These are phyloP conservation scores for Parambassis ranga DNA, from an alignment of 2,797 vertebrate genomes.

Conservation along the genomic window DNA sequence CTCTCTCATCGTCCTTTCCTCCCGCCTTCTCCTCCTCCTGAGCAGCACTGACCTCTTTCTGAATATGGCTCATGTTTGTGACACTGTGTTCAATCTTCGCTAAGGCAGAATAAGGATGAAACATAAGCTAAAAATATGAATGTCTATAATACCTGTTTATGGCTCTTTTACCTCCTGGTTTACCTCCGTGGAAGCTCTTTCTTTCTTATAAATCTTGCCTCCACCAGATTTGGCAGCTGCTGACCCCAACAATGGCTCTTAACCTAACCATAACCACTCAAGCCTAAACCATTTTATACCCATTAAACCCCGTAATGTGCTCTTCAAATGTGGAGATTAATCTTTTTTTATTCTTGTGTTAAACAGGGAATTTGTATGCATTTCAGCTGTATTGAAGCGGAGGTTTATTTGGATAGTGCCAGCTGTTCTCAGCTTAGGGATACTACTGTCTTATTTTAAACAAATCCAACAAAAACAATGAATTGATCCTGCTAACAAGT, in stretches of 20 bases:
- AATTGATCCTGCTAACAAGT: not conserved
- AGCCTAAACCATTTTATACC: conserved; percentile 28
- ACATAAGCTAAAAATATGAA: too few relatives aligned
- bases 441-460: not conserved
- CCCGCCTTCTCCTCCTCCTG: conserved; percentile 44
- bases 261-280: conserved; percentile 37
- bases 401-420: not conserved
- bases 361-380: conserved; percentile 32
- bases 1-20: conserved; percentile 33
- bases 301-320: conserved; percentile 33
- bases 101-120: not conserved
- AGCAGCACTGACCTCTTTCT: conserved; percentile 38
- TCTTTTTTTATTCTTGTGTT: conserved; percentile 36
- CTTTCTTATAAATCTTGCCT: conserved; percentile 24
- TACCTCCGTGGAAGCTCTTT: conserved; percentile 16
- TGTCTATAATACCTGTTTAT: conserved; percentile 2
- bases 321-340: conserved; percentile 20
- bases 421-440: conserved; percentile 1
- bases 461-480: not conserved
- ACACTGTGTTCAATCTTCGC: conserved; percentile 5
- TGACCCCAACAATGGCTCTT: conserved; percentile 49
- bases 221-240: conserved; percentile 56
- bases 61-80: conserved; percentile 54
- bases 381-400: conserved; percentile 9
- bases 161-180: conserved; percentile 7